These are phyloP conservation scores for Halictus quadricinctus DNA, from an alignment of 2,888 invertebrate genomes.

Conservation along the genomic window DNA sequence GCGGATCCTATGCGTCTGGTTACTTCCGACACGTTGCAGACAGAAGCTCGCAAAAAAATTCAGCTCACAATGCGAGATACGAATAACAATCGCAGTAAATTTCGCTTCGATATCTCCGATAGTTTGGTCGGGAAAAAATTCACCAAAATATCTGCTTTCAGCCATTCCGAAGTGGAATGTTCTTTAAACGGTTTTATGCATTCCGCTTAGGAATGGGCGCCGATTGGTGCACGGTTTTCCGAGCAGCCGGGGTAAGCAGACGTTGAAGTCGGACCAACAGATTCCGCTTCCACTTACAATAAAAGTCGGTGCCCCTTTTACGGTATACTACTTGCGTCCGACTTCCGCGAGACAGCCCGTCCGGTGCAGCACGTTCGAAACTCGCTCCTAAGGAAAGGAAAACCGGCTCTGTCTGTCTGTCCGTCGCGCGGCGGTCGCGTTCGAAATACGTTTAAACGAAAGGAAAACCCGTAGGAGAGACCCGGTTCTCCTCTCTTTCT, in stretches of 20 bases:
- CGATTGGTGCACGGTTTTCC: neutral
- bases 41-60: neutral
- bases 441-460: constrained; percentile 14
- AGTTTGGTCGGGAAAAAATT: neutral
- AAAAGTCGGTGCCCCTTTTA: constrained; percentile 16
- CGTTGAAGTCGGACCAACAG: constrained; percentile 14
- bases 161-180: neutral
- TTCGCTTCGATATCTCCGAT: neutral
- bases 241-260: neutral
- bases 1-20: neutral
- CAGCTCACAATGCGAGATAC: neutral
- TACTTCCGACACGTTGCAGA: neutral
- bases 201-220: neutral
- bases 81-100: neutral
- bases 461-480: constrained; percentile 3
- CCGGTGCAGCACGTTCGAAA: constrained; percentile 4
- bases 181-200: constrained; percentile 9
- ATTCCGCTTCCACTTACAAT: constrained; percentile 16
- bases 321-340: constrained; percentile 18
- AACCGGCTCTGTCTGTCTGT: neutral
- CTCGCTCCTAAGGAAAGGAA: neutral
- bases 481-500: constrained; percentile 1
- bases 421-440: constrained; percentile 1
- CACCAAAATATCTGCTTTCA: neutral
- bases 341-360: constrained; percentile 19